These are phyloP conservation scores for Bombylius major DNA, from an alignment of 2,888 invertebrate species.

Conservation along the genomic window DNA sequence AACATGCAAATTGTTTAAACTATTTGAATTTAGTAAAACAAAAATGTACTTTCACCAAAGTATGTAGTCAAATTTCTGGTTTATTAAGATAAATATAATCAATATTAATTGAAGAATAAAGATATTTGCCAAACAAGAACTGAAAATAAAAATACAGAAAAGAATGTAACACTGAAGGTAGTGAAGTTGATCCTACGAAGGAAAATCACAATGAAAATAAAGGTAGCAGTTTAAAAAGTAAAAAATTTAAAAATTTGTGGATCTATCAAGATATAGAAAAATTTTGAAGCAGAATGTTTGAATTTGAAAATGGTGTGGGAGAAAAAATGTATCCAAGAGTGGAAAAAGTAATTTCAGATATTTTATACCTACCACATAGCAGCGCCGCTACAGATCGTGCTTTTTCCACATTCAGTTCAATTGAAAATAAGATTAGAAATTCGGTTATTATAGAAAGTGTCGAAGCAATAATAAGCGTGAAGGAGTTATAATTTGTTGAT, in stretches of 20 bases:
- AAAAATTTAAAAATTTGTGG: no score
- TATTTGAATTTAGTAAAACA: no score
- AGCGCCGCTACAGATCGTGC: not conserved
- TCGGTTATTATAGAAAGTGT: not conserved
- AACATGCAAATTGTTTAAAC: no score
- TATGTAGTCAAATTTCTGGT: no score
- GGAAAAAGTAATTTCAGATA: not conserved
- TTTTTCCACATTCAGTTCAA: not conserved
- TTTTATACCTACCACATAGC: not conserved
- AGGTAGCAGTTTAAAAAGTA: no score
- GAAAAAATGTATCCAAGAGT: slow-evolving; percentile 2
- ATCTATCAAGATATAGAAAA: slow-evolving; percentile 1
- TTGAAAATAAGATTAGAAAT: not conserved
- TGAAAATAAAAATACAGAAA: no score
- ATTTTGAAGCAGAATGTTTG: not conserved
- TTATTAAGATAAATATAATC: not conserved
- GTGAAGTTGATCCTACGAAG: no score
- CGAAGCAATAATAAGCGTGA: not conserved
- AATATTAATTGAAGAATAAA: no score
- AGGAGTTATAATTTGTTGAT: not conserved
- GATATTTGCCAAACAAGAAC: no score
- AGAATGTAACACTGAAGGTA: no score
- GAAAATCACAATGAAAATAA: not conserved
- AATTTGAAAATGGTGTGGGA: not conserved
- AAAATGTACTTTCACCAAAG: no score